phyloP scores from a whole-genome alignment of 2,888 invertebrate species.

The Germaria angustata region DNA sequence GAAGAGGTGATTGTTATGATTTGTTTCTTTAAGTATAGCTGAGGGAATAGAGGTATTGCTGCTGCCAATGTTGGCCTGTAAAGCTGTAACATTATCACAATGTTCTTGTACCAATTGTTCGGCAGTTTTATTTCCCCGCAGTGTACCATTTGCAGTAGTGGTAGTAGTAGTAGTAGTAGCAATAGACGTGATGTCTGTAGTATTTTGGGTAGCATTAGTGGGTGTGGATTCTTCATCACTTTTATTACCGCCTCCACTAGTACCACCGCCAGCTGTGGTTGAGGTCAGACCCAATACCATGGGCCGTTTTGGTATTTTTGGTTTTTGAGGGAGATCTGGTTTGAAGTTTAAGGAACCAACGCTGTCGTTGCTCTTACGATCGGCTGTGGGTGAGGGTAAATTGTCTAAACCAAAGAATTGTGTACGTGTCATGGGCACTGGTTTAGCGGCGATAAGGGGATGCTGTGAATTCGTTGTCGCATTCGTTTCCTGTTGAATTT shows the following conservation, averaged over 20 bases:
- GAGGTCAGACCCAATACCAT: conserved; percentile 69
- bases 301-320: conserved; percentile 90
- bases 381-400: conserved; percentile 75
- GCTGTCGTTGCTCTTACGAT: conserved; percentile 76
- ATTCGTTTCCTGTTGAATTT: conserved; percentile 43
- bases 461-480: conserved; percentile 31
- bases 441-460: conserved; percentile 74
- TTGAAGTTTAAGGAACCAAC: conserved; percentile 74
- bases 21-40: conserved; percentile 63
- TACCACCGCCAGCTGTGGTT: conserved; percentile 1
- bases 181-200: too few relatives aligned
- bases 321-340: conserved; percentile 83
- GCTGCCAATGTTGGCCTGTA: conserved; percentile 63
- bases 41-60: conserved; percentile 61
- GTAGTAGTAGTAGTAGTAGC: too few relatives aligned
- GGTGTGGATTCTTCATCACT: conserved; percentile 75
- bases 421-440: conserved; percentile 77
- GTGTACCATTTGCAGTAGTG: conserved; percentile 24
- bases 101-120: conserved; percentile 65
- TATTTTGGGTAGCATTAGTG: conserved; percentile 33
- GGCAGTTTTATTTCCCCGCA: conserved; percentile 62
- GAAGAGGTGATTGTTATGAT: conserved; percentile 69
- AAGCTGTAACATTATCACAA: conserved; percentile 65
- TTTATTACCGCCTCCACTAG: conserved; percentile 50
- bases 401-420: conserved; percentile 76